These are phyloP conservation scores for Actinemys pallida DNA, from an alignment of 2,113 vertebrate species.

Conservation along the genomic window DNA sequence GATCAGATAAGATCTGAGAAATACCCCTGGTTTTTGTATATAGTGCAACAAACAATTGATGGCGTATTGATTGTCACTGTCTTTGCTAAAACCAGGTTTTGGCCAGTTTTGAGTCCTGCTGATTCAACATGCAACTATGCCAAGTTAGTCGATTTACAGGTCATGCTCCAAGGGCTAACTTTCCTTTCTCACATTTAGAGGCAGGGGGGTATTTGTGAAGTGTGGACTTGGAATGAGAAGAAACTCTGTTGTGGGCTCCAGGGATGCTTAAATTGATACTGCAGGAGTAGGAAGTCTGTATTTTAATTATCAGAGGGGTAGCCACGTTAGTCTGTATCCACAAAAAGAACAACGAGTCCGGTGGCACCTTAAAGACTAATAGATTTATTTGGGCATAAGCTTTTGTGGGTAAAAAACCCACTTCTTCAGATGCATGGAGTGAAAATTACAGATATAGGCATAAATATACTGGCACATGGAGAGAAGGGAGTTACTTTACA, in stretches of 20 bases:
- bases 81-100: background rate
- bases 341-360: too few relatives aligned
- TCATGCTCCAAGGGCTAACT: background rate
- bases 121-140: background rate
- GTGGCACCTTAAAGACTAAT: too few relatives aligned
- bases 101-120: background rate
- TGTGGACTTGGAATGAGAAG: background rate
- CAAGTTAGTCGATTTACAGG: background rate
- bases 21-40: too few relatives aligned
- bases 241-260: background rate
- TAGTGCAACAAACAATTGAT: too few relatives aligned
- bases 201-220: background rate
- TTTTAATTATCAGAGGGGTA: slow-evolving; percentile 43
- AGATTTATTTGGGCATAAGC: too few relatives aligned
- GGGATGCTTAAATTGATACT: background rate
- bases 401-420: too few relatives aligned
- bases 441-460: too few relatives aligned
- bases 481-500: too few relatives aligned
- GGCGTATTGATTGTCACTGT: background rate
- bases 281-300: slow-evolving; percentile 43
- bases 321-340: too few relatives aligned
- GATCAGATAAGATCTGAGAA: background rate
- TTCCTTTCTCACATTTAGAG: background rate
- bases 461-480: too few relatives aligned
- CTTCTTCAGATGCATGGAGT: too few relatives aligned